A percentile compares a stretch with the other conserved stretches of the same genome.
Conservation (phyloP, 2,797 vertebrate species). For the Lerista edwardsae region DNA sequence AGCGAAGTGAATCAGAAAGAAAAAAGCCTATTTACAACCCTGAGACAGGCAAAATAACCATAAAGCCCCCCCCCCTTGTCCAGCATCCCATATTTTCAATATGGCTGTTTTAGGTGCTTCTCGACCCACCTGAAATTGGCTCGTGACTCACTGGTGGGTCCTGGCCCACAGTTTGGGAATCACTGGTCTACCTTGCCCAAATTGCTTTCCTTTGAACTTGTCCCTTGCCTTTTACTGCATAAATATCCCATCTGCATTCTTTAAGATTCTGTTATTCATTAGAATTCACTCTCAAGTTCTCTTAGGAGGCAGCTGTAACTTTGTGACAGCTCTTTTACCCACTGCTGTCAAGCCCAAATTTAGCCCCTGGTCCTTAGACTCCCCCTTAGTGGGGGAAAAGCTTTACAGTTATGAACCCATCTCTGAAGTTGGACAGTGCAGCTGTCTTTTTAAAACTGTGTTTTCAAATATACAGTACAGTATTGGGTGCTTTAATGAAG, state of each 20-base stretch:
- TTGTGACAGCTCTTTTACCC: conserved; percentile 4
- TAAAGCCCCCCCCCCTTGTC: too few relatives aligned
- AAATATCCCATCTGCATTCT: conserved; percentile 15
- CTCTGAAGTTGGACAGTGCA: not conserved
- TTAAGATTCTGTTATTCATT: conserved; percentile 17
- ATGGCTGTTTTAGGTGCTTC: too few relatives aligned
- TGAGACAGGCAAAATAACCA: too few relatives aligned
- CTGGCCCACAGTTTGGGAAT: too few relatives aligned
- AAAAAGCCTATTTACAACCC: too few relatives aligned
- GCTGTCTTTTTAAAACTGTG: not conserved
- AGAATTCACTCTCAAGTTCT: conserved; percentile 24
- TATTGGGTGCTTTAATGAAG: too few relatives aligned
- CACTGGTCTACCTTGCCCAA: conserved; percentile 3
- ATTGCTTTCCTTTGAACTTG: conserved; percentile 19
- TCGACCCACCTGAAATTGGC: too few relatives aligned
- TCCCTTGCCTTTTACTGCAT: not conserved
- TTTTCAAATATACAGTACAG: not conserved
- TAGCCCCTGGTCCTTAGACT: not conserved
- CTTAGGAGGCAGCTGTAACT: not conserved
- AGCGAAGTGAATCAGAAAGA: too few relatives aligned
- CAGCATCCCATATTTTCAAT: too few relatives aligned
- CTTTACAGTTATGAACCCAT: not conserved
- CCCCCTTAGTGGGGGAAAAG: not conserved
- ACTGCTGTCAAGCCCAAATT: not conserved
- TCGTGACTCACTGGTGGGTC: too few relatives aligned